A percentile compares a stretch with the other conserved stretches of the same genome.
Evolutionary conservation across 2,113 vertebrate genomes (phyloP).

Genomic region (Prinia subflava): DNA sequence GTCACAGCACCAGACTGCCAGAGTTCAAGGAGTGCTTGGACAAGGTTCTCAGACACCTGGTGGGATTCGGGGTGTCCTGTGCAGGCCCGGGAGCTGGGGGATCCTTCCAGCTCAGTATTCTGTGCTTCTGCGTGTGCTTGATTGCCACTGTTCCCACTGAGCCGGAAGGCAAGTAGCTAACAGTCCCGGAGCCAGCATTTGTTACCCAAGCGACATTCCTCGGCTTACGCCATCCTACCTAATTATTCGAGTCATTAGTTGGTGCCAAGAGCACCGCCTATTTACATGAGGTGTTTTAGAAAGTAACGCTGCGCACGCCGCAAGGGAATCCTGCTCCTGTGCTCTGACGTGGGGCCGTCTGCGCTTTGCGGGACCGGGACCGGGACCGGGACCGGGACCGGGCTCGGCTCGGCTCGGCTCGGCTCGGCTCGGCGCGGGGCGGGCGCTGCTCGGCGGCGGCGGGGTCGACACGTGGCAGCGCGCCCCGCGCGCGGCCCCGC

Average conservation of each 20-base stretch:
- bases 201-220: background rate
- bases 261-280: background rate
- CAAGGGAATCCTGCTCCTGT: accelerated
- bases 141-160: background rate
- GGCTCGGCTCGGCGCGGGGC: too few relatives aligned
- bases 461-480: background rate
- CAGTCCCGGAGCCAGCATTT: background rate
- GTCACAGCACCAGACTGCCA: background rate
- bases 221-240: background rate
- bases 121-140: background rate
- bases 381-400: background rate
- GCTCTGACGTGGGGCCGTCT: accelerated
- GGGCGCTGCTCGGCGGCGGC: background rate
- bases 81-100: background rate
- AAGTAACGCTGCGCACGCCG: accelerated
- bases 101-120: background rate
- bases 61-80: background rate
- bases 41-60: background rate
- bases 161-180: background rate
- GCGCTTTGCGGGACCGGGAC: accelerated
- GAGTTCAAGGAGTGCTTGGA: background rate
- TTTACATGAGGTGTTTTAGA: accelerated
- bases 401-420: too few relatives aligned
- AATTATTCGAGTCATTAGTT: background rate
- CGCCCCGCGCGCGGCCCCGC: background rate